Evolutionary conservation across 2,797 vertebrate genomes (phyloP), one percentile per base, ranked within the genome.

Genomic region (Propithecus deckenii): DNA sequence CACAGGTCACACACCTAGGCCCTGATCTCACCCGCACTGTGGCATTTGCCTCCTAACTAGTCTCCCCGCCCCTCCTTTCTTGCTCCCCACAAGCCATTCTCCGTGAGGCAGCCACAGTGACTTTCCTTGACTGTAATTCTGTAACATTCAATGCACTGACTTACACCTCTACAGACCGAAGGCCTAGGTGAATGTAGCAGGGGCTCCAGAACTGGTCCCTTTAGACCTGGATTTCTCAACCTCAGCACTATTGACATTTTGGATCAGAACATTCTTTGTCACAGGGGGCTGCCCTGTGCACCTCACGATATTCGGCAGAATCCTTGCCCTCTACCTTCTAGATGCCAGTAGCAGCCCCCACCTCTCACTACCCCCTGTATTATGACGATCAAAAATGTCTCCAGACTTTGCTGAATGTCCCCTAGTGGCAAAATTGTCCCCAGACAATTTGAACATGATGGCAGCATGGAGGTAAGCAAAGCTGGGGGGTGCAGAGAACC

Each of bases 1-100:
- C n/a, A 25, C 2, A 20, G 69, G 35, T 12, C 43, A 13, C 8
- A 22, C 0, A 0, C 43, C 35, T 38, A 18, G 6, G 35, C 14
- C 2, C 20, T 28, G 23, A 14, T 71, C 50, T 69, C 38, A 4
- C 71, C 28, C 59, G 48, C 28, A 15, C 57, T 15, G 25, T 17
- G 18, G 30, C 17, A 43, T 15, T 50, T 20, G 18, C 30, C 32
- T 48, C 18, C 35, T 38, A 4, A 28, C 9, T 28, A n/a, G 17
- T 50, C n/a, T 84, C 72, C 20, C 50, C 17, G 48, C 2, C 8
- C 18, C 9, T 41, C 28, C 12, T 89, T 69, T 74, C 32, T 30
- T 81, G 12, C 11, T 14, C 6, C 0, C 59, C 80, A n/a, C 10
- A 59, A 57, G 28, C 48, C 14, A 17, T 57, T 50, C 57, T 83